phyloP scores from a whole-genome alignment of 2,888 invertebrate genomes.

The Myopa tessellatipennis region DNA sequence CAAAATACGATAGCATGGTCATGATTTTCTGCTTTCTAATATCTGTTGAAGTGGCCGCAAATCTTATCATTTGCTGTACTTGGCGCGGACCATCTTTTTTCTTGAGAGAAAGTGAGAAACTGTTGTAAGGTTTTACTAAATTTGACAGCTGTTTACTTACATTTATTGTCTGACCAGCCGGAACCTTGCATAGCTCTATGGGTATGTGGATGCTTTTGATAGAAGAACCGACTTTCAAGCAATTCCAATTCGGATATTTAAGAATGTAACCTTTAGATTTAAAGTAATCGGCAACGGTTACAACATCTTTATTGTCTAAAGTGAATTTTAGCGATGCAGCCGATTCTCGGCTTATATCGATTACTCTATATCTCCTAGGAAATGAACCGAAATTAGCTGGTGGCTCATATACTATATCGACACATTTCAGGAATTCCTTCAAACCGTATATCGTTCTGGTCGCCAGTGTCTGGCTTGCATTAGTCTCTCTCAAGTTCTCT shows the following conservation, averaged over 20 bases:
- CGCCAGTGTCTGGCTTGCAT: slow-evolving; percentile 19
- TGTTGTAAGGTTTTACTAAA: not conserved
- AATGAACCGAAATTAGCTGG: slow-evolving; percentile 54
- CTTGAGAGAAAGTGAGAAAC: slow-evolving; percentile 44
- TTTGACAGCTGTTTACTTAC: slow-evolving; percentile 57
- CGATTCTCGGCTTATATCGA: slow-evolving; percentile 50
- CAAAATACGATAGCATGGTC: slow-evolving; percentile 75
- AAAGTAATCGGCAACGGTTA: slow-evolving; percentile 68
- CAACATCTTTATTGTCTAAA: slow-evolving; percentile 50
- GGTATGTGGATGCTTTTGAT: slow-evolving; percentile 82
- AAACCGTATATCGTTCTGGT: slow-evolving; percentile 22
- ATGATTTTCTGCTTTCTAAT: slow-evolving; percentile 84
- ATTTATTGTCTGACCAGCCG: slow-evolving; percentile 79
- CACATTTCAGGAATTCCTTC: slow-evolving; percentile 52
- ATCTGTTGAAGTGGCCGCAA: slow-evolving; percentile 84
- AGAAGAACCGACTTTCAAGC: slow-evolving; percentile 83
- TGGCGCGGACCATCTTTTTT: slow-evolving; percentile 84
- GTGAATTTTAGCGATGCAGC: slow-evolving; percentile 66
- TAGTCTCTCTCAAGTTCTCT: slow-evolving; percentile 49
- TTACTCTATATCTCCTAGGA: slow-evolving; percentile 56
- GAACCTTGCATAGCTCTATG: slow-evolving; percentile 83
- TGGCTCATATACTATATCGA: slow-evolving; percentile 59
- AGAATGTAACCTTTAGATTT: slow-evolving; percentile 60
- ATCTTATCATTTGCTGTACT: slow-evolving; percentile 86
- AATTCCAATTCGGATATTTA: slow-evolving; percentile 78